Conservation (phyloP, 2,888 invertebrate species). For the Oligia strigilis region DNA sequence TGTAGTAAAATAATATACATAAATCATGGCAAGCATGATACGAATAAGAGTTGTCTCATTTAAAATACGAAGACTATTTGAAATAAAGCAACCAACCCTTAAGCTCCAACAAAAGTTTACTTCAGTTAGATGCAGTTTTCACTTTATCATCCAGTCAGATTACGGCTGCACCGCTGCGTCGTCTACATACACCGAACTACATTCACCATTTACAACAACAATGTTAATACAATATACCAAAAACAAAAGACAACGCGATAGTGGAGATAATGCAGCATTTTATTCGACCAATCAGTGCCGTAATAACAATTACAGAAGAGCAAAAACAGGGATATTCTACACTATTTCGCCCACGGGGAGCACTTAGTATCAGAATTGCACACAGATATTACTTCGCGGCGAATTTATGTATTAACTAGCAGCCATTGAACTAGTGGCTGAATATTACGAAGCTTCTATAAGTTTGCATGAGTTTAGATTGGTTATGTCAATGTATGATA, state of each 20-base stretch:
- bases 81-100: constrained; percentile 3
- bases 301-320: constrained; percentile 56
- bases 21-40: background rate
- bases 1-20: background rate
- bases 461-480: constrained; percentile 3
- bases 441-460: constrained; percentile 17
- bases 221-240: constrained; percentile 22
- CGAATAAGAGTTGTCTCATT: background rate
- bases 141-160: constrained; percentile 29
- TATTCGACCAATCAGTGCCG: constrained; percentile 51
- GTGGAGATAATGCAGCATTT: constrained; percentile 33
- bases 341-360: constrained; percentile 50
- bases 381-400: constrained; percentile 62
- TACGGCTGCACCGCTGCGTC: background rate
- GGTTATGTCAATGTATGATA: background rate
- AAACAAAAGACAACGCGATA: constrained; percentile 20
- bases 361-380: constrained; percentile 46
- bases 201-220: constrained; percentile 20
- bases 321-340: constrained; percentile 42
- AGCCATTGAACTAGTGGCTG: constrained; percentile 24
- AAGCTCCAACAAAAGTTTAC: constrained; percentile 5
- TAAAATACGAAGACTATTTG: constrained; percentile 5
- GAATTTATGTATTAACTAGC: constrained; percentile 56
- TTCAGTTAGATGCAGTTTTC: constrained; percentile 3
- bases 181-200: constrained; percentile 11